Evolutionary conservation across 2,113 vertebrate genomes (phyloP).

Genomic region (Parotia lawesii): DNA sequence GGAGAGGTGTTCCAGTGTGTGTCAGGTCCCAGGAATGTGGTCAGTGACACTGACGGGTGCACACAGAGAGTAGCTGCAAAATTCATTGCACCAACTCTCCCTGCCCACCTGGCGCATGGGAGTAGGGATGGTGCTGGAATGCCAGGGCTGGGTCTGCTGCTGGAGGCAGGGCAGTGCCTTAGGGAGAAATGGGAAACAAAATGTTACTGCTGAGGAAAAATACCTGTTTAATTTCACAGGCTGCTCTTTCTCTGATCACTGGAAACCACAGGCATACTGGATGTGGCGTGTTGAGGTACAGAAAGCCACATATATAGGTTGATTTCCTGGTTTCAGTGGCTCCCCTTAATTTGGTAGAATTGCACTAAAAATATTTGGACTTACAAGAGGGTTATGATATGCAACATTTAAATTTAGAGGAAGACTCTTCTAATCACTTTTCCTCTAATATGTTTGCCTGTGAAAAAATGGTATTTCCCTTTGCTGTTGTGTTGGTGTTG

Average conservation of each 20-base stretch:
- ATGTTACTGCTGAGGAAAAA: neutral
- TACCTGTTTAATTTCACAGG: neutral
- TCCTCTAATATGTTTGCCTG: neutral
- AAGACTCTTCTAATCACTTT: neutral
- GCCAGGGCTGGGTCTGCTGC: neutral
- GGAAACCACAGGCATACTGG: neutral
- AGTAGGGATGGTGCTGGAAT: neutral
- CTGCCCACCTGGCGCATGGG: rapidly evolving
- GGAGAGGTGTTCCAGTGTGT: neutral
- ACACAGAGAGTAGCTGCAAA: neutral
- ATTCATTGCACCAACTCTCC: neutral
- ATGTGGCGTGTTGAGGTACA: neutral
- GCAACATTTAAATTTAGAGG: neutral
- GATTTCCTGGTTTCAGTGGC: neutral
- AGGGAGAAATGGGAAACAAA: neutral
- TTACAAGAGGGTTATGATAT: neutral
- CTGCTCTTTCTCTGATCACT: neutral
- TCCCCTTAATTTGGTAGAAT: neutral
- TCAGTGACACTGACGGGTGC: neutral
- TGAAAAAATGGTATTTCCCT: neutral
- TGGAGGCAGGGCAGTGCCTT: neutral
- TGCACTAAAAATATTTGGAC: neutral
- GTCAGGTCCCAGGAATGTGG: constrained; percentile 26
- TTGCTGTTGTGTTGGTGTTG: neutral
- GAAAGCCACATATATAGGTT: neutral